Percentiles rank a stretch among this genome's conserved stretches.
Evolutionary conservation across 2,113 vertebrate species (phyloP).

Genomic region (Forbesichthys agassizii): DNA sequence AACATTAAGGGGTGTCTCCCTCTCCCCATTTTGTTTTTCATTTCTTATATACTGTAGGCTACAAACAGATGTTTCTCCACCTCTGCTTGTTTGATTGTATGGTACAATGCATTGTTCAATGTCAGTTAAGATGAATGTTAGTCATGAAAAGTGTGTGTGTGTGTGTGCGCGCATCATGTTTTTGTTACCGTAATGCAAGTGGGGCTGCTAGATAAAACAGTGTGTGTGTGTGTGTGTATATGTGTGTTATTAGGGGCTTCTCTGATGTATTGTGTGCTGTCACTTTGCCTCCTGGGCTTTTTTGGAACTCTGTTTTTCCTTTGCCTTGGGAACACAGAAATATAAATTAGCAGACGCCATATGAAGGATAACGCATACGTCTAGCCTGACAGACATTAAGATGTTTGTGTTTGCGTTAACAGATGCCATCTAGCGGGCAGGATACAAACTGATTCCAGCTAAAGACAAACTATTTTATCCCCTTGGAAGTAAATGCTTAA

Average conservation of each 20-base stretch:
- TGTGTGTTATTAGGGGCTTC: conserved; percentile 23
- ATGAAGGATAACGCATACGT: too few species aligned
- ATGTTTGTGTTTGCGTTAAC: too few species aligned
- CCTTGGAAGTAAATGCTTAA: too few species aligned
- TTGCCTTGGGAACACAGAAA: conserved; percentile 79
- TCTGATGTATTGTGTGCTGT: conserved; percentile 41
- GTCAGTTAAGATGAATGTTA: not conserved
- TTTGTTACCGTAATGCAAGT: not conserved
- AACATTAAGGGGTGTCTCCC: conserved; percentile 38
- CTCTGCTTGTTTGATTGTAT: not conserved
- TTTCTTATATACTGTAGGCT: not conserved
- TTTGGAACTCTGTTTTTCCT: conserved; percentile 97
- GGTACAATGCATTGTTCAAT: conserved; percentile 12
- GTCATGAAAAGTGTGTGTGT: not conserved
- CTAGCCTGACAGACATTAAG: conserved; percentile 2
- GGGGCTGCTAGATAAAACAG: conserved; percentile 37
- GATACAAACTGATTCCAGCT: not conserved
- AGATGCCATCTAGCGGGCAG: conserved; percentile 48
- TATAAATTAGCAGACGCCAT: conserved; percentile 20
- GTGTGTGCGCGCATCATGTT: not conserved
- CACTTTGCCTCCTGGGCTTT: conserved; percentile 96
- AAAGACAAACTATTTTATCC: not conserved
- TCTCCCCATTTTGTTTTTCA: not conserved
- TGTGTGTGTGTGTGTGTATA: conserved; percentile 21
- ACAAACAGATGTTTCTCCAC: conserved; percentile 39